These are phyloP conservation scores for Ochropleura plecta DNA, from an alignment of 2,888 invertebrate genomes.

Conservation along the genomic window DNA sequence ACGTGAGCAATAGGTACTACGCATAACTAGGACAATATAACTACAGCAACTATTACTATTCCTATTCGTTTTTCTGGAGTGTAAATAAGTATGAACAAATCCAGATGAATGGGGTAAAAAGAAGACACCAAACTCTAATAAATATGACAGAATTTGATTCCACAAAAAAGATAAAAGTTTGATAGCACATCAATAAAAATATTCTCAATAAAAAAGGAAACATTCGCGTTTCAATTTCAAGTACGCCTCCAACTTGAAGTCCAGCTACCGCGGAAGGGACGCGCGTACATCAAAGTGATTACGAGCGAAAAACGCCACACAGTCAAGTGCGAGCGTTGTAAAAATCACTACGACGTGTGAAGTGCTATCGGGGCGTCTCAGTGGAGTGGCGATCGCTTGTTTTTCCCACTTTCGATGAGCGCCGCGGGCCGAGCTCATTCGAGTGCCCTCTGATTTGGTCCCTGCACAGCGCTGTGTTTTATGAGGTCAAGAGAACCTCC, in stretches of 20 bases:
- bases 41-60: too few relatives aligned
- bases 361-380: slow-evolving; percentile 87
- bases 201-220: slow-evolving; percentile 56
- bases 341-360: slow-evolving; percentile 90
- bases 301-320: slow-evolving; percentile 85
- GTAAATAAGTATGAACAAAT: too few relatives aligned
- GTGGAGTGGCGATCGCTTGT: slow-evolving; percentile 90
- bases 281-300: slow-evolving; percentile 86
- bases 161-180: slow-evolving; percentile 29
- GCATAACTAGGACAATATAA: not conserved
- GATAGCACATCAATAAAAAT: slow-evolving; percentile 41
- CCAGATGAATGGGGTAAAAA: not conserved
- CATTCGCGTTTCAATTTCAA: slow-evolving; percentile 64
- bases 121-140: slow-evolving; percentile 6
- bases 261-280: slow-evolving; percentile 62
- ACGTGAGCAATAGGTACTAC: not conserved
- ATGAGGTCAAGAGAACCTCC: slow-evolving; percentile 89
- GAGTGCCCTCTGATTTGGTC: slow-evolving; percentile 85
- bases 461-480: slow-evolving; percentile 87
- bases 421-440: slow-evolving; percentile 81
- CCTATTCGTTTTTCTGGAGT: not conserved
- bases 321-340: slow-evolving; percentile 87
- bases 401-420: slow-evolving; percentile 89
- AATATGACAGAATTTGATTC: slow-evolving; percentile 13
- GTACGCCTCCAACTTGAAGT: slow-evolving; percentile 64